phyloP scores from a whole-genome alignment of 2,888 invertebrate genomes.

The Pandemis corylana region DNA sequence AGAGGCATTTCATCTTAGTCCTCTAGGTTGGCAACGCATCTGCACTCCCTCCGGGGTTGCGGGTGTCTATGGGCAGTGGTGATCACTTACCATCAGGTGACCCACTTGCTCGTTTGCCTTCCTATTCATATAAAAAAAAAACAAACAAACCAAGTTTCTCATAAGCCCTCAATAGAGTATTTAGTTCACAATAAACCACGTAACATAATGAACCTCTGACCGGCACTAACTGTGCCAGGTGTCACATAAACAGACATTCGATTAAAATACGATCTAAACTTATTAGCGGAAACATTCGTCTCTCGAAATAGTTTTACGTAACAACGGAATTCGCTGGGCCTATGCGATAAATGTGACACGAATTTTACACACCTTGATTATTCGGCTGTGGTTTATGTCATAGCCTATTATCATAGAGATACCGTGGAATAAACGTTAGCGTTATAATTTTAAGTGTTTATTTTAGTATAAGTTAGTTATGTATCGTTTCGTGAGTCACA shows the following conservation, averaged over 20 bases:
- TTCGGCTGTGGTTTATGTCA: conserved; percentile 10
- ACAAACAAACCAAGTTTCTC: too few relatives aligned
- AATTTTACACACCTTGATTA: conserved; percentile 19
- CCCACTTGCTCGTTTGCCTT: too few relatives aligned
- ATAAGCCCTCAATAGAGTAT: not conserved
- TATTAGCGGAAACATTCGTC: conserved; percentile 26
- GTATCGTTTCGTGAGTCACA: too few relatives aligned
- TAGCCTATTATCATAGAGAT: not conserved
- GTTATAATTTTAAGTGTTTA: too few relatives aligned
- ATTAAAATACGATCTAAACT: conserved; percentile 23
- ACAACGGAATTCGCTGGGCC: conserved; percentile 17
- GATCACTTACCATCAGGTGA: too few relatives aligned
- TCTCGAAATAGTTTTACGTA: conserved; percentile 19
- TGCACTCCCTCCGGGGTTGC: too few relatives aligned
- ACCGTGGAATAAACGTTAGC: not conserved
- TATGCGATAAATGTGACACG: conserved; percentile 7
- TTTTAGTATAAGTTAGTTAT: too few relatives aligned
- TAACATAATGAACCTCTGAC: conserved; percentile 30
- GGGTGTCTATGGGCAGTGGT: too few relatives aligned
- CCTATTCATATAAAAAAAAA: too few relatives aligned
- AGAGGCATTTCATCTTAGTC: too few relatives aligned
- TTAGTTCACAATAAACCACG: conserved; percentile 33
- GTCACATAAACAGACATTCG: conserved; percentile 20
- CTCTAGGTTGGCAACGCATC: too few relatives aligned
- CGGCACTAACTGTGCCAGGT: conserved; percentile 15